Percentiles rank a stretch among this genome's conserved stretches.
Conservation (phyloP, 2,113 vertebrate genomes). For the Cavia porcellus region DNA sequence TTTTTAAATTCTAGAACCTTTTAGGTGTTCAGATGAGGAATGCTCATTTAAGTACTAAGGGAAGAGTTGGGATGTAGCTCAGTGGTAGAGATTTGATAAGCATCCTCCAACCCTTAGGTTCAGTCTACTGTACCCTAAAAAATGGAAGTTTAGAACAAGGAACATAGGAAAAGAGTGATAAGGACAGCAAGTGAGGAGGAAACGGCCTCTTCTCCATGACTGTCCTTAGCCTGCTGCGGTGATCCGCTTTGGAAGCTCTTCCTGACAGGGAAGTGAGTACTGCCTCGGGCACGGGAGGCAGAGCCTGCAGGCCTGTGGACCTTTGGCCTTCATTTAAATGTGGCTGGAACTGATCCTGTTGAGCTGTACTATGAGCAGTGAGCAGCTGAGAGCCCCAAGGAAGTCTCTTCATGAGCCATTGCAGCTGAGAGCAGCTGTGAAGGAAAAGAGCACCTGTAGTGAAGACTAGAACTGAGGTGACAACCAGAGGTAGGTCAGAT, state of each 20-base stretch:
- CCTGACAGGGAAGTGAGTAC: no score
- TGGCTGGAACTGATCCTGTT: background rate
- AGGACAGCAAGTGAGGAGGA: background rate
- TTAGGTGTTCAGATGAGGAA: background rate
- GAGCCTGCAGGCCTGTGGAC: background rate
- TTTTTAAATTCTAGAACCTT: background rate
- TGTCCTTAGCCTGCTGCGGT: background rate
- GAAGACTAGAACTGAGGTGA: background rate
- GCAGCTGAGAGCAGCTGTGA: background rate
- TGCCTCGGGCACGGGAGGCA: background rate
- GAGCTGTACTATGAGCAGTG: background rate
- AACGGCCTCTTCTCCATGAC: background rate
- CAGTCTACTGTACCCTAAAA: background rate
- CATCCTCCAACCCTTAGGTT: background rate
- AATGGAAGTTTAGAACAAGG: background rate
- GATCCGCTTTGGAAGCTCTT: background rate
- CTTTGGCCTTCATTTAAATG: background rate
- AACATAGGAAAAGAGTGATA: background rate
- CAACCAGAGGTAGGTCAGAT: background rate
- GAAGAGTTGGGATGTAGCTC: background rate
- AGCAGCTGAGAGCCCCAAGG: background rate
- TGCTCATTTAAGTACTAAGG: background rate
- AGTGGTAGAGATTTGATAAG: background rate
- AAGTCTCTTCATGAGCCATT: no score
- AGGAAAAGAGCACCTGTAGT: no score